A percentile compares a stretch with the other conserved stretches of the same genome.
These are phyloP conservation scores for Thomomys bottae DNA, from an alignment of 2,113 vertebrate genomes.

Conservation along the genomic window DNA sequence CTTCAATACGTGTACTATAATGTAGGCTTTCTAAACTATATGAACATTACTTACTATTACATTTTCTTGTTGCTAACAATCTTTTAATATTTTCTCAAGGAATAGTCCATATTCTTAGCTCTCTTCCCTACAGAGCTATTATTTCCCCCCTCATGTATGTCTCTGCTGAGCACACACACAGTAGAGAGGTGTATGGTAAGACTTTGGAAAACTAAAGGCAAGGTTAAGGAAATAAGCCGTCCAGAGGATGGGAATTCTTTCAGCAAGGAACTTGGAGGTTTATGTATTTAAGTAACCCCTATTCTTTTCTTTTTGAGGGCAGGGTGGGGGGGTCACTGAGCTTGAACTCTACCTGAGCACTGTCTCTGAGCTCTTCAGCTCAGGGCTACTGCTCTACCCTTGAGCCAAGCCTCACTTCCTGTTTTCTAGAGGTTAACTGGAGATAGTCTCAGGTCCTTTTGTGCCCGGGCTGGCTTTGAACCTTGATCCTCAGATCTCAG, in stretches of 20 bases:
- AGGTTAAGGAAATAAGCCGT: neutral
- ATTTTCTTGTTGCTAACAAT: slow-evolving; percentile 13
- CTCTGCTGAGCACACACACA: neutral
- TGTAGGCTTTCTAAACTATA: too few relatives aligned
- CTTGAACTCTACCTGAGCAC: too few relatives aligned
- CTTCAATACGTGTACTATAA: too few relatives aligned
- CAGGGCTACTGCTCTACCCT: too few relatives aligned
- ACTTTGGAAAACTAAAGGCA: neutral
- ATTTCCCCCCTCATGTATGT: neutral
- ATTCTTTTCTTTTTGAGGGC: too few relatives aligned
- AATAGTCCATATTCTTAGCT: neutral
- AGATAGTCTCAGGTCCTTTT: too few relatives aligned
- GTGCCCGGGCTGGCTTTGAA: too few relatives aligned
- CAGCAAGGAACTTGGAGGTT: neutral
- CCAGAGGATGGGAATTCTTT: neutral
- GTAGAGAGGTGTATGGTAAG: neutral
- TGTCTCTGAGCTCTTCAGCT: too few relatives aligned
- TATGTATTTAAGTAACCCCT: neutral
- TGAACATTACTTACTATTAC: neutral
- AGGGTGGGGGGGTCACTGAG: too few relatives aligned
- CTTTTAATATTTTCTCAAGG: neutral
- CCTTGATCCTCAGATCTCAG: too few relatives aligned
- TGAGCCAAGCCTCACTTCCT: too few relatives aligned
- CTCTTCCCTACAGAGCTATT: neutral
- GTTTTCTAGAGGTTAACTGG: too few relatives aligned